phyloP scores from a whole-genome alignment of 1,140 invertebrate genomes.

The Asbolus verrucosus region DNA sequence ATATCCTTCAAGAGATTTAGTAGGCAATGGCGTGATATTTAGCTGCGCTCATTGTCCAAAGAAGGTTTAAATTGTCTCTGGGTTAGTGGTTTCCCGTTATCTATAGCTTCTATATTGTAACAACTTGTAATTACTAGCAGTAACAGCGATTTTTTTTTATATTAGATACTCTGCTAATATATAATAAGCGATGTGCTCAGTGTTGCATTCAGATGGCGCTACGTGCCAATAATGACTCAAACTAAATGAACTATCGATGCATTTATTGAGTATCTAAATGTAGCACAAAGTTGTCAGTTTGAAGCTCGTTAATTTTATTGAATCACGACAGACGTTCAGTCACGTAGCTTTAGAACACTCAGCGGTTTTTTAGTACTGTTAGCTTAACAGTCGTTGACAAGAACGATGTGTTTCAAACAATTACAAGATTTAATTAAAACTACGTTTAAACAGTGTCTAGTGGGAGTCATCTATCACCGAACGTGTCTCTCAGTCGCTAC shows the following conservation, averaged over 20 bases:
- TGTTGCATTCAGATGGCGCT: not conserved
- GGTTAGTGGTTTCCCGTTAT: constrained; percentile 60
- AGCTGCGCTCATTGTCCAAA: constrained; percentile 58
- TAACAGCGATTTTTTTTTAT: constrained; percentile 52
- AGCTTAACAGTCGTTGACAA: constrained; percentile 55
- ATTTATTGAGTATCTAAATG: constrained; percentile 41
- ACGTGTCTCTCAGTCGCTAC: constrained; percentile 59
- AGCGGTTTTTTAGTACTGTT: constrained; percentile 57
- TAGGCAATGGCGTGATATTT: constrained; percentile 62
- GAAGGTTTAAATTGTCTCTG: constrained; percentile 62
- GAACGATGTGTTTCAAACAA: constrained; percentile 61
- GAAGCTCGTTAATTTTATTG: constrained; percentile 54
- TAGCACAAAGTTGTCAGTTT: constrained; percentile 40
- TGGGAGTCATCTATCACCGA: constrained; percentile 65
- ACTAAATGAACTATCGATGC: constrained; percentile 38
- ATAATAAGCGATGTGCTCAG: too few species aligned
- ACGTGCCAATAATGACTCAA: constrained; percentile 27
- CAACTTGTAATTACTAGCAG: constrained; percentile 56
- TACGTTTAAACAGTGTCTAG: constrained; percentile 62
- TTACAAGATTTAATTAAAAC: constrained; percentile 66
- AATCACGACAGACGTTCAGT: constrained; percentile 58
- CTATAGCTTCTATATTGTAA: constrained; percentile 59
- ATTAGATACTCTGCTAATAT: not conserved
- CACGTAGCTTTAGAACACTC: constrained; percentile 56
- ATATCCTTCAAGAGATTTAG: constrained; percentile 60